Conservation (phyloP, 1,140 invertebrate genomes). For the Mizuhopecten yessoensis region DNA sequence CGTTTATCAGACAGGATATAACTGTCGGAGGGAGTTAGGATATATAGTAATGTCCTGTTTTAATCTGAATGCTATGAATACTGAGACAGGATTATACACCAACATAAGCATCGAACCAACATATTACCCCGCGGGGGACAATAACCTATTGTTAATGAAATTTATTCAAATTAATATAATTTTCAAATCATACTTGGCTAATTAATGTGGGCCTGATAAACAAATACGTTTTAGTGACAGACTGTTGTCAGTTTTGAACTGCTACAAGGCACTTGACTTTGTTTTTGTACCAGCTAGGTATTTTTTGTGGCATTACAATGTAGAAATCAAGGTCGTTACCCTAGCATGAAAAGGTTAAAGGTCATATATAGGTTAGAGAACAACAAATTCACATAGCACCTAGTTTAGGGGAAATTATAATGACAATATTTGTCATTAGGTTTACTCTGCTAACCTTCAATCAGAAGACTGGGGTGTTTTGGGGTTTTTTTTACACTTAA, state of each 20-base stretch:
- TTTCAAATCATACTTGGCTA: neutral
- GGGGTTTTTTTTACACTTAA: too few relatives aligned
- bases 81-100: neutral
- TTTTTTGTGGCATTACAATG: too few relatives aligned
- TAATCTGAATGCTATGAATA: neutral
- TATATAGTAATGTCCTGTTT: neutral
- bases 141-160: neutral
- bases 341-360: too few relatives aligned
- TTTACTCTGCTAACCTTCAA: too few relatives aligned
- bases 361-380: too few relatives aligned
- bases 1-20: neutral
- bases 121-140: neutral
- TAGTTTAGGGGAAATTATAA: too few relatives aligned
- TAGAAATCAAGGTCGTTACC: too few relatives aligned
- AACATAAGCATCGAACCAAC: neutral
- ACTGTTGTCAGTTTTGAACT: neutral
- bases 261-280: too few relatives aligned
- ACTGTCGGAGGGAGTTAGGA: neutral
- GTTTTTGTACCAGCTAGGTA: too few relatives aligned
- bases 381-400: too few relatives aligned
- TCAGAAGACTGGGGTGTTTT: too few relatives aligned
- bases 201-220: neutral
- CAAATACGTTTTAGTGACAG: neutral
- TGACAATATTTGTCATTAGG: too few relatives aligned
- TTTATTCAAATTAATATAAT: conserved; percentile 15